These are phyloP conservation scores for Anarrhichthys ocellatus DNA, from an alignment of 2,113 vertebrate species.

Conservation along the genomic window DNA sequence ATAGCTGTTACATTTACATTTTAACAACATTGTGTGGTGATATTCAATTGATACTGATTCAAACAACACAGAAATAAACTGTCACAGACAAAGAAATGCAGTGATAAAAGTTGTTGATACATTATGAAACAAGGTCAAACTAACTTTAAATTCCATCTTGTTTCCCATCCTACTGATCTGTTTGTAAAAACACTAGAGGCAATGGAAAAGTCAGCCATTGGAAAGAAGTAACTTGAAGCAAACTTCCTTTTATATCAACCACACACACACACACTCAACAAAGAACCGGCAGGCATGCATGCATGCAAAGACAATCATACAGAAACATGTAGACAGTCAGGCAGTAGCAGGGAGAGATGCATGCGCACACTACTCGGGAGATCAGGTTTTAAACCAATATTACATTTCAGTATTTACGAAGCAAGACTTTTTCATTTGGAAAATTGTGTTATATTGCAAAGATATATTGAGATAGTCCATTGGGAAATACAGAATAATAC, in stretches of 20 bases:
- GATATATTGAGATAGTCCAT: conserved; percentile 23
- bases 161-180: background rate
- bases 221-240: background rate
- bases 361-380: background rate
- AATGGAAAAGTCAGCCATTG: background rate
- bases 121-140: background rate
- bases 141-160: background rate
- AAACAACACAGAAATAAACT: background rate
- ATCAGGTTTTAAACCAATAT: conserved; percentile 27
- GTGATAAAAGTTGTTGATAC: too few relatives aligned
- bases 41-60: background rate
- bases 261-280: background rate
- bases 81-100: background rate
- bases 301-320: background rate
- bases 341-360: background rate
- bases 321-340: background rate
- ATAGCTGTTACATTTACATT: background rate
- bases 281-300: background rate
- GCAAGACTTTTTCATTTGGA: conserved; percentile 43
- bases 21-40: background rate
- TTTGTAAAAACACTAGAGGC: background rate
- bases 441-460: conserved; percentile 32
- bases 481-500: conserved; percentile 34
- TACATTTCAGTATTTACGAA: conserved; percentile 30
- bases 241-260: background rate